These are phyloP conservation scores for Poeciliopsis infans DNA, from an alignment of 2,797 vertebrate species.

Conservation along the genomic window DNA sequence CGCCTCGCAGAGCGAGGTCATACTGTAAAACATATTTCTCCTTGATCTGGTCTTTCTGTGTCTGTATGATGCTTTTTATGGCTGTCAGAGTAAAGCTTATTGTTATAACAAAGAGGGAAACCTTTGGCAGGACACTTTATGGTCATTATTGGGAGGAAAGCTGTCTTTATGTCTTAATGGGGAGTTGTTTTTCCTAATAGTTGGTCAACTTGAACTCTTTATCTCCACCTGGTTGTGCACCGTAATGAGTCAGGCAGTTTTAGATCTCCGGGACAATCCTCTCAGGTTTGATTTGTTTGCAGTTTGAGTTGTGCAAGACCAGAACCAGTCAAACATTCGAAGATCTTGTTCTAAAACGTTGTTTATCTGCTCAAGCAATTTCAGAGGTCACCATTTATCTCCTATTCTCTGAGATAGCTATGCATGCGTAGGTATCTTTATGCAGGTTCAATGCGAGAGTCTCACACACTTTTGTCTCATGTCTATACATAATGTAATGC, in stretches of 20 bases:
- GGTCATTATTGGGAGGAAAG: not conserved
- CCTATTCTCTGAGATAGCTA: slow-evolving; percentile 43
- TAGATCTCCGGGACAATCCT: not conserved
- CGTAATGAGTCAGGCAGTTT: not conserved
- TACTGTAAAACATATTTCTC: not conserved
- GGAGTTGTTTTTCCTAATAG: not conserved
- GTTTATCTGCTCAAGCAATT: slow-evolving; percentile 53
- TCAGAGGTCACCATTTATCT: slow-evolving; percentile 64
- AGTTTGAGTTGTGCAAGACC: slow-evolving; percentile 32
- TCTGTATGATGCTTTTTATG: not conserved
- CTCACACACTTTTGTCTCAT: slow-evolving; percentile 23
- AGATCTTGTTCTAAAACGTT: slow-evolving; percentile 42
- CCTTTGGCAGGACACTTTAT: not conserved
- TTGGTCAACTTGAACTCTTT: slow-evolving; percentile 5
- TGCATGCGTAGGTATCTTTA: not conserved
- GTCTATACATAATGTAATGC: slow-evolving; percentile 17
- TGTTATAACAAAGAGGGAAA: too few species aligned
- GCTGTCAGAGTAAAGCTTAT: not conserved
- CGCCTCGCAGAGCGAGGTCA: too few species aligned
- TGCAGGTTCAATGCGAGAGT: slow-evolving; percentile 31
- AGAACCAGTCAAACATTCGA: not conserved
- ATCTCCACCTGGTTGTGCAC: not conserved
- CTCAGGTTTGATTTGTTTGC: slow-evolving; percentile 34
- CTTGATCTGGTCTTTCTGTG: not conserved
- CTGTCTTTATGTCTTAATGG: not conserved